Base-by-base conservation (phyloP, 2,113 vertebrate genomes). In the Odontesthes bonariensis region DNA sequence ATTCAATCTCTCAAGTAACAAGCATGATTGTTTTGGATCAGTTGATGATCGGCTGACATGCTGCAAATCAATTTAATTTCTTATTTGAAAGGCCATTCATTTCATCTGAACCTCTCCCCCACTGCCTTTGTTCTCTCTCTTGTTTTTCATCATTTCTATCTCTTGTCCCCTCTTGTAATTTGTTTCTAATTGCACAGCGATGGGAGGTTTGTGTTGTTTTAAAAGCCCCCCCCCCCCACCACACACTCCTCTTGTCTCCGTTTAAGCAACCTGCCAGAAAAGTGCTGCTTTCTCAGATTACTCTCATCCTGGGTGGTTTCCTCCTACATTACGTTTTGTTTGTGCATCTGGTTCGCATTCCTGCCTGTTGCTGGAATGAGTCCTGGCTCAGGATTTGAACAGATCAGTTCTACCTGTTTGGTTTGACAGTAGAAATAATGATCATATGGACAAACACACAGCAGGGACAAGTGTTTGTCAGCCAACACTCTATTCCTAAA, bases 221-320 rank as follows among this genome's bases (percentile, higher is more conserved):
- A 17, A 2, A 49, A 40, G 22, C 10, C 31, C 47, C 27, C 31
- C 14, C 33, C 6, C 46, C 46, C 8, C 35, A 5, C 17, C 31
- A 5, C 33, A 3, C 46, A n/a, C 3, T 47, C 7, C 33, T 52
- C 54, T 42, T 16, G 42, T 62, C 42, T 22, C 44, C 46, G 3
- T 57, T 33, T 12, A 56, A 19, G 40, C 46, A 22, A 47, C 52
- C 52, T 56, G 23, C 19, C 46, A 23, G 38, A 32, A 8, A 35
- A 44, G 49, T 33, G 8, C n/a, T 63, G 59, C 46, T 27, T 33
- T 7, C 42, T 56, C 59, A 23, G 46, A 17, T 42, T 1, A 1
- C 27, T 20, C 66, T 74, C 16, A 65, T 70, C 46, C 60, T 20
- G 19, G 6, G 7, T 20, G 38, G 5, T 60, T 69, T 69, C 38